Evolutionary conservation across 2,888 invertebrate genomes (phyloP).

Genomic region (Bombyx huttoni): DNA sequence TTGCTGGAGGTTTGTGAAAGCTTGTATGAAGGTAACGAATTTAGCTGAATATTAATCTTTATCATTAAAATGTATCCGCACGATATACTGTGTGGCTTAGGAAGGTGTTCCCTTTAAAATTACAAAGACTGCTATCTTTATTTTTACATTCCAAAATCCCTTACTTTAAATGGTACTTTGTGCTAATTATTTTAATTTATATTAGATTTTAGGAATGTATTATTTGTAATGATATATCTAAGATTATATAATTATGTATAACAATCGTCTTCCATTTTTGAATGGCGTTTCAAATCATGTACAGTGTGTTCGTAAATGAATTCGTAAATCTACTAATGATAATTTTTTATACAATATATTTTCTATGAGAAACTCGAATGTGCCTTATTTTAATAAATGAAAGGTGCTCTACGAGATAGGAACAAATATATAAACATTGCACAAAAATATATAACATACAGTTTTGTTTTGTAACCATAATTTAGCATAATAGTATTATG

Average conservation of each 20-base stretch:
- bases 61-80: too few species aligned
- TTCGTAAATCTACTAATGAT: too few species aligned
- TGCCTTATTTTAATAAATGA: constrained; percentile 13
- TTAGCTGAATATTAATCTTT: constrained; percentile 69
- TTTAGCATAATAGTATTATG: constrained; percentile 14
- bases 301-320: constrained; percentile 3
- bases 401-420: constrained; percentile 12
- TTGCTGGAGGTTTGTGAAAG: constrained; percentile 88
- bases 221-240: constrained; percentile 3
- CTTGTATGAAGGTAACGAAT: constrained; percentile 87
- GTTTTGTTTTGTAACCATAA: constrained; percentile 3
- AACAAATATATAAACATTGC: neutral
- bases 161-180: neutral
- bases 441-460: neutral
- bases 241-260: constrained; percentile 1
- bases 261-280: constrained; percentile 14
- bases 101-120: neutral
- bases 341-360: neutral
- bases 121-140: constrained; percentile 3
- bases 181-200: constrained; percentile 6
- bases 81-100: constrained; percentile 2
- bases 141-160: constrained; percentile 5
- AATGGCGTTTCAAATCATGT: constrained; percentile 10
- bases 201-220: constrained; percentile 5
- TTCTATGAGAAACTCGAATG: constrained; percentile 7